Conservation (phyloP, 2,888 invertebrate genomes). For the Tetropium fuscum region DNA sequence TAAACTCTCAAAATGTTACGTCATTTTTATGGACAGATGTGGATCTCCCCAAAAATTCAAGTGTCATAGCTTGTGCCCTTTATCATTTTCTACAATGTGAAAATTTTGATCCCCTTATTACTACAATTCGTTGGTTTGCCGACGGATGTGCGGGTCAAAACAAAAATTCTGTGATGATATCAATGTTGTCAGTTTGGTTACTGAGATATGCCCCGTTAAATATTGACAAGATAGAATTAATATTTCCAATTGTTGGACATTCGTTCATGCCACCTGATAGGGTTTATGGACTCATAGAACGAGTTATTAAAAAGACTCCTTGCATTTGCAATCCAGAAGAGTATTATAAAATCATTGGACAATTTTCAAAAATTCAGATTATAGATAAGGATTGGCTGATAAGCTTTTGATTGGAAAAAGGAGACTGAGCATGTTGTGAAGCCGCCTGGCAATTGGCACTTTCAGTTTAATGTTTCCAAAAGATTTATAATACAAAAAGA, state of each 20-base stretch:
- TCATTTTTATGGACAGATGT: too few species aligned
- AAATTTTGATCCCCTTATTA: too few species aligned
- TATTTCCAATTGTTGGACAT: conserved; percentile 8
- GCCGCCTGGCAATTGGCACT: conserved; percentile 16
- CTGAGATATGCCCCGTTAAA: conserved; percentile 4
- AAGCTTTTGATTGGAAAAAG: conserved; percentile 24
- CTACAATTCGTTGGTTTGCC: conserved; percentile 13
- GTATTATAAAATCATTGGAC: conserved; percentile 1
- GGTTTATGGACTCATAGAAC: conserved; percentile 8
- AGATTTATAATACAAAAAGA: conserved; percentile 17
- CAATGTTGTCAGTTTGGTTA: conserved; percentile 8
- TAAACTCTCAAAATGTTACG: too few species aligned
- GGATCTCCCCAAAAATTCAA: too few species aligned
- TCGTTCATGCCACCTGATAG: conserved; percentile 17
- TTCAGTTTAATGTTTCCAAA: conserved; percentile 15
- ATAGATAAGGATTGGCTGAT: conserved; percentile 17
- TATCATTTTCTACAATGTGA: too few species aligned
- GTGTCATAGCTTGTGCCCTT: too few species aligned
- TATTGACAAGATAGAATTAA: background rate
- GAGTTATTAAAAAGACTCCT: background rate
- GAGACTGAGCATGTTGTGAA: conserved; percentile 19
- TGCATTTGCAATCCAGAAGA: conserved; percentile 1
- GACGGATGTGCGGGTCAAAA: conserved; percentile 8
- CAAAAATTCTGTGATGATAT: conserved; percentile 4
- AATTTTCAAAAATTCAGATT: conserved; percentile 5